Evolutionary conservation across 2,113 vertebrate species (phyloP).

Genomic region (Tachuris rubrigastra): DNA sequence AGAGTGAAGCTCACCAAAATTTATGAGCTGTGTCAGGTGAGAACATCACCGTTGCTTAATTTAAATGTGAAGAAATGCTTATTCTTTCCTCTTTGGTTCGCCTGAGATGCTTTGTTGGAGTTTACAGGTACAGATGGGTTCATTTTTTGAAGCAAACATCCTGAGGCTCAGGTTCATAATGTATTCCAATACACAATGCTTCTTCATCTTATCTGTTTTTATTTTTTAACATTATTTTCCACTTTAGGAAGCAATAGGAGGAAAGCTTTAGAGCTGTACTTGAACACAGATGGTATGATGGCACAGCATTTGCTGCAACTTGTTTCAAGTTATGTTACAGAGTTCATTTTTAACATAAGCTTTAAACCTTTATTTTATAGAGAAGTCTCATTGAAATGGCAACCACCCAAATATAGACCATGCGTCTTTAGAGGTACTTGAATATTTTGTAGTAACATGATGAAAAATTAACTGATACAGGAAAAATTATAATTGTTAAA

Average conservation of each 20-base stretch:
- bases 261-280: constrained; percentile 25
- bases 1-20: not conserved
- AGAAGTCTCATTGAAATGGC: constrained; percentile 48
- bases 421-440: not conserved
- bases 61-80: not conserved
- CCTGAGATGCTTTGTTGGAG: not conserved
- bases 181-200: constrained; percentile 10
- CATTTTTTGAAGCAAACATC: not conserved
- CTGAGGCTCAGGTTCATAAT: not conserved
- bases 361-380: constrained; percentile 58
- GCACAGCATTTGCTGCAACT: constrained; percentile 59
- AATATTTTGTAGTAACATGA: not conserved
- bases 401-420: constrained; percentile 45
- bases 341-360: constrained; percentile 65
- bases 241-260: constrained; percentile 58
- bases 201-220: constrained; percentile 38
- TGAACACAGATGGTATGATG: constrained; percentile 65
- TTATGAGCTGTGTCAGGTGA: constrained; percentile 5
- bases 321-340: constrained; percentile 56
- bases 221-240: constrained; percentile 59
- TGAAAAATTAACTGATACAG: not conserved
- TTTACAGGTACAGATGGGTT: not conserved
- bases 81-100: not conserved
- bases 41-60: not conserved
- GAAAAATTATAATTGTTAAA: not conserved